Evolutionary conservation across 1,140 invertebrate species (phyloP).

Genomic region (Hyphantria cunea): DNA sequence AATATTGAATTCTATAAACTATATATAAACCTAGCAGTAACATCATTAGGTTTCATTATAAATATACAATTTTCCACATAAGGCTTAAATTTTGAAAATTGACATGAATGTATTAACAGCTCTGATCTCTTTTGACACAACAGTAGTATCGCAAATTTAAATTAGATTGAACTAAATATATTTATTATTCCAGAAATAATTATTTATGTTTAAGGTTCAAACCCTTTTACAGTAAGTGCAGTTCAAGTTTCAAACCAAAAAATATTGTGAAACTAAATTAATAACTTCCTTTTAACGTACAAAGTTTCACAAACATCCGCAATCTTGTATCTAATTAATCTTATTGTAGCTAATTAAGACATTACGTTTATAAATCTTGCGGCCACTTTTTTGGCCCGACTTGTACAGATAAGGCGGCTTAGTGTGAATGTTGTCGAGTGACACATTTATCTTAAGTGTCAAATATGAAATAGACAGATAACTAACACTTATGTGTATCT

Average conservation of each 20-base stretch:
- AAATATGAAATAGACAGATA: slow-evolving; percentile 3
- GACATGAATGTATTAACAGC: no score
- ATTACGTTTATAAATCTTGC: slow-evolving; percentile 10
- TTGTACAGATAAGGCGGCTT: slow-evolving; percentile 2
- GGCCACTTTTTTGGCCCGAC: slow-evolving; percentile 1
- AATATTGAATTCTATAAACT: no score
- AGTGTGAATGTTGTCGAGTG: background rate
- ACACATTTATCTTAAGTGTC: background rate
- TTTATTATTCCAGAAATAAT: no score
- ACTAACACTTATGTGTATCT: background rate
- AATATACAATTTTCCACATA: no score
- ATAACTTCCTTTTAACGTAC: slow-evolving; percentile 26
- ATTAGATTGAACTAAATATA: no score
- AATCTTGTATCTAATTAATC: slow-evolving; percentile 30
- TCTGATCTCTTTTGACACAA: no score
- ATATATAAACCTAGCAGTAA: no score
- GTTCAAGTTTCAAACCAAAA: background rate
- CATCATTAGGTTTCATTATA: no score
- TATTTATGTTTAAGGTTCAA: background rate
- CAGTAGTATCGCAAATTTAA: no score
- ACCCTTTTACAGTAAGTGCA: no score
- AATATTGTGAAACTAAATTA: slow-evolving; percentile 28
- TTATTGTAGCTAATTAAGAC: slow-evolving; percentile 45
- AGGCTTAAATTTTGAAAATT: no score
- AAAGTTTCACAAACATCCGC: slow-evolving; percentile 14